Conservation (phyloP, 2,113 vertebrate species). For the Trogon melanurus region DNA sequence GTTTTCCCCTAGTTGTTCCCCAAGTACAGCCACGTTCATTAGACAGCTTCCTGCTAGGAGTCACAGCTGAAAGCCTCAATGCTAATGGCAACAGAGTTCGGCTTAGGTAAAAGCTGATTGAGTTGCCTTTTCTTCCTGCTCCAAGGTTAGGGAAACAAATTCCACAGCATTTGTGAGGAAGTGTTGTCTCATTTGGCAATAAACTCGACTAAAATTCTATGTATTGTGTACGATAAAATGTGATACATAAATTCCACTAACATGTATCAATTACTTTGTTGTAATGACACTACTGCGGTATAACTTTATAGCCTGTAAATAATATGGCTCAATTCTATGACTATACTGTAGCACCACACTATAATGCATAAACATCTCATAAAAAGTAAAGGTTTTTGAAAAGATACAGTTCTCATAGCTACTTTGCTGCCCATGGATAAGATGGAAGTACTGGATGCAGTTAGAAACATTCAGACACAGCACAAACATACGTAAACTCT, state of each 20-base stretch:
- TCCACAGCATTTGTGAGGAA: neutral
- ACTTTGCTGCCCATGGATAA: neutral
- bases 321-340: neutral
- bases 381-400: neutral
- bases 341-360: neutral
- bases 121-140: neutral
- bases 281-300: neutral
- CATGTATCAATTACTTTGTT: neutral
- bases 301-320: neutral
- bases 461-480: neutral
- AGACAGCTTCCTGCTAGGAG: neutral
- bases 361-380: neutral
- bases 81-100: neutral
- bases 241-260: neutral
- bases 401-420: neutral
- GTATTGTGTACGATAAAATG: neutral
- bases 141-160: neutral
- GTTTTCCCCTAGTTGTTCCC: neutral
- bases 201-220: neutral
- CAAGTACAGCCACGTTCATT: accelerated
- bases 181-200: neutral
- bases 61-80: neutral
- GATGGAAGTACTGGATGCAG: neutral
- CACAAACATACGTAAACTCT: neutral
- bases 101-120: neutral